These are phyloP conservation scores for Myotis daubentonii DNA, from an alignment of 2,797 vertebrate species.

Conservation along the genomic window DNA sequence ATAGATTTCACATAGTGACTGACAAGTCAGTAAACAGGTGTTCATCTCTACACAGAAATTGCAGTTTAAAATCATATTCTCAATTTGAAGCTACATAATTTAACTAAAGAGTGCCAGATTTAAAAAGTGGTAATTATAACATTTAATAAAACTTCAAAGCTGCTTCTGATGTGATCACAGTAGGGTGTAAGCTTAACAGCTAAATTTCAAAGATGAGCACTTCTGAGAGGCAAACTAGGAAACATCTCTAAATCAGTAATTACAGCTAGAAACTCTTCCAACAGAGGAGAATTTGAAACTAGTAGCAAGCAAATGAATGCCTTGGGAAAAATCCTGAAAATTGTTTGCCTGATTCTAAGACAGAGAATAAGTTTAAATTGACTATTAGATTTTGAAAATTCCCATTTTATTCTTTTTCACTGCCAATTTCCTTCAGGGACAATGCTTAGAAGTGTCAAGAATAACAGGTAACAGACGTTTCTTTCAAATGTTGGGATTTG, in stretches of 20 bases:
- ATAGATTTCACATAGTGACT: background rate
- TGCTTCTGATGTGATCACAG: background rate
- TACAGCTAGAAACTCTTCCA: background rate
- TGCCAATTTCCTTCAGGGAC: constrained; percentile 43
- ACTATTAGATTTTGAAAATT: constrained; percentile 46
- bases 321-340: constrained; percentile 38
- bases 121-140: background rate
- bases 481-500: constrained; percentile 37
- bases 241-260: constrained; percentile 28
- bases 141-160: constrained; percentile 24
- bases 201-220: constrained; percentile 27
- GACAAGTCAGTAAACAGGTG: background rate
- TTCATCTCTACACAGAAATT: constrained; percentile 9
- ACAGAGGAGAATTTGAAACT: constrained; percentile 16
- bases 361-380: constrained; percentile 43
- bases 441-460: constrained; percentile 59
- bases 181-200: background rate
- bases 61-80: constrained; percentile 59
- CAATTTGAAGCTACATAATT: constrained; percentile 54
- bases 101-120: constrained; percentile 41
- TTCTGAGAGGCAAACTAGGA: background rate
- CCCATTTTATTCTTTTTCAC: constrained; percentile 46
- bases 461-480: constrained; percentile 34
- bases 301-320: constrained; percentile 25
- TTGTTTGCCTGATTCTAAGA: background rate